Evolutionary conservation across 2,113 vertebrate species (phyloP).

Genomic region (Phalacrocorax pelagicus): DNA sequence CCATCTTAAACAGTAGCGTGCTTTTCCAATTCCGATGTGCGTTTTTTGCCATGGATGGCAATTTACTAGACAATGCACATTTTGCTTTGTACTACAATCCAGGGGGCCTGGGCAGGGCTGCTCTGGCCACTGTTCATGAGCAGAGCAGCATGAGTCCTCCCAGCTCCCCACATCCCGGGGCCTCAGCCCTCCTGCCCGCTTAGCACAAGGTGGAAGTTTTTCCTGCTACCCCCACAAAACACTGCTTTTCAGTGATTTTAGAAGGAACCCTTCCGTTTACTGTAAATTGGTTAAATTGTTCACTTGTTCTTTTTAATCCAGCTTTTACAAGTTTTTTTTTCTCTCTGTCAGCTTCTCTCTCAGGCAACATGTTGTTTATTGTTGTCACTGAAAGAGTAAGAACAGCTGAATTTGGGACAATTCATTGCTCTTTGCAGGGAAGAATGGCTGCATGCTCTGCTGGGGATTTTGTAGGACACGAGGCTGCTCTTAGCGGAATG

Average conservation of each 20-base stretch:
- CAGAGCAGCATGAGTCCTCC: background rate
- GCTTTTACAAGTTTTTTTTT: background rate
- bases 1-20: background rate
- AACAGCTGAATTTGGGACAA: background rate
- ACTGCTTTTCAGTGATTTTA: background rate
- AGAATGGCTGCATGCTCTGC: background rate
- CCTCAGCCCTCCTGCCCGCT: background rate
- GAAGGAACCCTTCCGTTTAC: background rate
- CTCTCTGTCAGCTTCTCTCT: background rate
- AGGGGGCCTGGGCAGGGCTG: background rate
- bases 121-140: background rate
- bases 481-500: background rate
- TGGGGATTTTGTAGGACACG: background rate
- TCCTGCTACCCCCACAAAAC: background rate
- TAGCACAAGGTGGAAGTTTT: background rate
- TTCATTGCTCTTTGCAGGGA: background rate
- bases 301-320: background rate
- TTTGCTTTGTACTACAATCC: background rate
- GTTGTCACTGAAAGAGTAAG: background rate
- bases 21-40: background rate
- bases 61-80: background rate
- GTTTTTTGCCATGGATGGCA: fast-evolving
- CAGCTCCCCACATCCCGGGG: background rate
- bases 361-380: background rate
- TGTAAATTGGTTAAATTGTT: background rate